Base-by-base conservation (phyloP, 1,140 invertebrate species). In the Mactra quadrangularis region DNA sequence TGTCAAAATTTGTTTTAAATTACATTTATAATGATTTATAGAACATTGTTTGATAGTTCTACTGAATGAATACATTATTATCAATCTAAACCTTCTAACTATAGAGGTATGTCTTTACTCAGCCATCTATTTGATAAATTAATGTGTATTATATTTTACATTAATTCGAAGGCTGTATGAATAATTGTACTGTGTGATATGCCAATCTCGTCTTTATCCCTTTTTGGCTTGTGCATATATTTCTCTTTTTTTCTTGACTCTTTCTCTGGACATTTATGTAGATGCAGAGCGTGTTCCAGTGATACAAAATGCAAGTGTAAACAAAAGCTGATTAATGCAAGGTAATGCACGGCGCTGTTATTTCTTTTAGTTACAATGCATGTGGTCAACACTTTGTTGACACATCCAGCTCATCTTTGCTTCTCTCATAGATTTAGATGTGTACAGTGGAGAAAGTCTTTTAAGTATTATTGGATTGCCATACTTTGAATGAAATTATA, bases 241-340 rank as follows among this genome's bases (percentile, higher is more conserved):
- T 60, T 60, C 38, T 59, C 19, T 55, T 31, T 62, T 60, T 83
- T 45, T 3, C 41, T 33, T 82, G 6, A 22, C n/a, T 81, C 76
- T 74, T 59, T 62, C 29, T 72, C 53, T 74, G 31, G 22, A 57
- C 41, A 17, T 22, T 25, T 33, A 29, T 68, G n/a, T 78, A 64
- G 75, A 78, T 78, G 75, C 45, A 50, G 57, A 60, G 75, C 62
- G 50, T 78, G 75, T 50, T 64, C 75, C 27, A 60, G 75, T 41
- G 75, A 78, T 59, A 31, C 47, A 3, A 50, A 41, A 66, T 78
- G 75, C 75, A 64, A 66, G 50, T 78, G 75, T 78, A 64, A 66
- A 53, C 57, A 78, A 47, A 64, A 55, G 33, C 59, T 52, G 29
- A 66, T 27, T 78, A 60, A 78, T n/a, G 41, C 75, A 35, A 78